Evolutionary conservation across 1,140 invertebrate species (phyloP), one percentile per base, ranked within the genome.

Genomic region (Phenacoccus solenopsis): DNA sequence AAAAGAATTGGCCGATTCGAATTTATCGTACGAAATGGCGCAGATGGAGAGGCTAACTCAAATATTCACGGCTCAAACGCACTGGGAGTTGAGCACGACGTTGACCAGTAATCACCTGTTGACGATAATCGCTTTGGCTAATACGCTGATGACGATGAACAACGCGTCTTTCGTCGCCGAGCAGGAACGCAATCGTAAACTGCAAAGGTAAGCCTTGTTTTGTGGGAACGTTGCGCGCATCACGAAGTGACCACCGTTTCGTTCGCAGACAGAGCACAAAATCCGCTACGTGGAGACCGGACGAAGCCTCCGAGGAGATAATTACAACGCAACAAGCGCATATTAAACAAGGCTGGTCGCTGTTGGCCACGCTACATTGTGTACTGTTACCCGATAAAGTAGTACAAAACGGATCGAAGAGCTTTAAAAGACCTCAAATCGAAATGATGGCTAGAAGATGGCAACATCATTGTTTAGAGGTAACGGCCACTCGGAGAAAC

Each of bases 391-490:
- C 96, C 0, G 96, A 99, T 74, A 93, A 92, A 79, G 87, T 92
- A 22, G 82, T 21, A 79, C 83, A 0, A 79, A 84, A 61, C 72
- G 90, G 91, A 24, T 85, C 87, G 0, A 87, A 88, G 73, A 85
- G 86, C 69, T 98, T 95, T 77, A 94, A 96, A 77, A 84, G 91
- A 22, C 94, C 95, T 0, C 90, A 94, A 79, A 91, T 99, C 0
- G 96, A 99, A 79, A 94, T 98, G 87, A 86, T 99, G 82, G 96
- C 96, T 10, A 85, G 94, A 25, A 83, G 94, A 59, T 99, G 97
- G 97, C 97, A 99, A 79, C 96, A 99, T 81, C 90, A 96, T 72
- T 98, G 96, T 80, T 83, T 98, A 7, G 96, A 99, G 82, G 93
- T 76, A 70, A 59, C n/a, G 28, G 5, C 7, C 1, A 30, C 25